Base-by-base conservation (phyloP, 1,140 invertebrate genomes). In the Diabrotica virgifera region DNA sequence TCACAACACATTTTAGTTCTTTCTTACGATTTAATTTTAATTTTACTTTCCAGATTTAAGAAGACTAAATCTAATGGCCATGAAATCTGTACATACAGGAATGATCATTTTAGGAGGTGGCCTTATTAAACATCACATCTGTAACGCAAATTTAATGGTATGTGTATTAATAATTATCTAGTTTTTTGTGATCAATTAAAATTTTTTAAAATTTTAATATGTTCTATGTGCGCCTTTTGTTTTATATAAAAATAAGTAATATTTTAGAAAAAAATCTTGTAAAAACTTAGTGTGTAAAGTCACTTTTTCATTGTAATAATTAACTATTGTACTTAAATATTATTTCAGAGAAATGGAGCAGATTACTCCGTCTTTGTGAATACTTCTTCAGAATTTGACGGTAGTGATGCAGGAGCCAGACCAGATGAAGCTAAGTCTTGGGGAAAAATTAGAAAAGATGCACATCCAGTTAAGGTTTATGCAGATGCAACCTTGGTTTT, bases 351-450 rank as follows among this genome's bases (percentile, higher is more conserved):
- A 72, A 99, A 99, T 82, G 97, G 97, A n/a, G 94, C 96, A 11
- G 95, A 99, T 80, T 99, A 86, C 82, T 85, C 95, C 0, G 95
- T 99, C 6, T 99, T 92, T 82, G 82, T 99, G 5, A 99, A 99
- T 79, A 99, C 97, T n/a, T 91, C 91, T 2, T 90, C 90, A 36
- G 98, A 99, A 82, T 99, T 92, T 85, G 98, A 99, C 85, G 98
- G 97, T 0, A 98, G 95, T 80, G 98, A 99, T 80, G 93, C 95
- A 68, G 98, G 98, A 8, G 98, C 97, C 0, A 83, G 92, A 55
- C 97, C 97, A 5, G 98, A 99, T 83, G 98, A 99, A 83, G 97
- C 97, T 0, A 85, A 98, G 10, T 98, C 95, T 5, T 99, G 97
- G 97, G 97, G 97, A 0, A 99, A 99, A 84, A 98, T 99, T 64